Evolutionary conservation across 2,888 invertebrate genomes (phyloP).

Genomic region (Lagria hirta): DNA sequence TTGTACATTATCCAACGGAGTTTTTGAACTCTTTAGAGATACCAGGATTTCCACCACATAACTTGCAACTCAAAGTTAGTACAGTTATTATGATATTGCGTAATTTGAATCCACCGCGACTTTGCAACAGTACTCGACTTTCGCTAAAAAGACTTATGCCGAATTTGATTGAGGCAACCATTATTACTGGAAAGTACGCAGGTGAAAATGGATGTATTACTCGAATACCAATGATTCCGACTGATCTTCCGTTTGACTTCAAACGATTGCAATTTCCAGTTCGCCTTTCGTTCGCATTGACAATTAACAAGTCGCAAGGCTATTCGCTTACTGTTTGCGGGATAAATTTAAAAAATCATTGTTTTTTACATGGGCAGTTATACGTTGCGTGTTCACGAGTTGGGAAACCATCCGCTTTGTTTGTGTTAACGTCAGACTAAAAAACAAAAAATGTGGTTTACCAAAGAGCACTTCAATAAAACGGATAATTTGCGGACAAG

Average conservation of each 20-base stretch:
- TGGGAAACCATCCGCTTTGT: too few species aligned
- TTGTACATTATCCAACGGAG: too few species aligned
- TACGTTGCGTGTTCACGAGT: conserved; percentile 21
- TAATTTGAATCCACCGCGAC: conserved; percentile 23
- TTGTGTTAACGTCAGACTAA: too few species aligned
- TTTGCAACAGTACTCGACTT: conserved; percentile 24
- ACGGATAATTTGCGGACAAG: too few species aligned
- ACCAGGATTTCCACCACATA: too few species aligned
- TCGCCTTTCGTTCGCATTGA: conserved; percentile 31
- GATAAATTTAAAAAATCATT: conserved; percentile 5
- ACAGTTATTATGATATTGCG: conserved; percentile 21
- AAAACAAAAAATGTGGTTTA: too few species aligned
- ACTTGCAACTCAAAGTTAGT: conserved; percentile 26
- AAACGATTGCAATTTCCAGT: conserved; percentile 26
- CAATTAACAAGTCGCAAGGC: conserved; percentile 43
- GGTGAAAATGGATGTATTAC: conserved; percentile 39
- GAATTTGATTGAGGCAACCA: conserved; percentile 22
- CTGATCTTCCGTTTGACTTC: conserved; percentile 22
- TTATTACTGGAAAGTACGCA: conserved; percentile 38
- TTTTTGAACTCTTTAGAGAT: too few species aligned
- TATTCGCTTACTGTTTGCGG: conserved; percentile 26
- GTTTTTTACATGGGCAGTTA: conserved; percentile 15
- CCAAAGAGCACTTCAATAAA: too few species aligned
- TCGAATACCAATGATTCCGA: conserved; percentile 30
- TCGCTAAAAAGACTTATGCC: conserved; percentile 12